Conservation (phyloP, 2,113 vertebrate genomes). For the Tetrao urogallus region DNA sequence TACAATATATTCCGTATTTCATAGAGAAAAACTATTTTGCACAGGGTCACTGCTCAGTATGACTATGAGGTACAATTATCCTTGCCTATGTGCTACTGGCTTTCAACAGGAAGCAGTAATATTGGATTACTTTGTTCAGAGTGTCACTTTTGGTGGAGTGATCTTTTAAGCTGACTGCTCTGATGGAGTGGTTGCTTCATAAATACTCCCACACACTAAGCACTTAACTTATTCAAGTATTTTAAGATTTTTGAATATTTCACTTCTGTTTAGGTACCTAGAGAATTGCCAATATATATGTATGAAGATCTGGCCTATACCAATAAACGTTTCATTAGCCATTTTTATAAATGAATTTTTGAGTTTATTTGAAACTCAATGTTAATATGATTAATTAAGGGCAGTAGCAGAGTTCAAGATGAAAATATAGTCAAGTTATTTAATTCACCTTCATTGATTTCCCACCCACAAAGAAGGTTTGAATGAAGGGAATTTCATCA, state of each 20-base stretch:
- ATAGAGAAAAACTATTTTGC: not conserved
- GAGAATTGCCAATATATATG: not conserved
- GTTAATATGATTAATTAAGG: not conserved
- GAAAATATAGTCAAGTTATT: not conserved
- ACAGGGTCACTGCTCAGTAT: not conserved
- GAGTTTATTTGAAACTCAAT: not conserved
- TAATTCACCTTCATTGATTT: not conserved
- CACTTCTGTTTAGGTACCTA: not conserved
- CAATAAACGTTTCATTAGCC: not conserved
- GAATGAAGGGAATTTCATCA: not conserved
- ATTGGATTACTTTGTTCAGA: not conserved
- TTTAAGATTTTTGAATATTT: not conserved
- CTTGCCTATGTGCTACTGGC: not conserved
- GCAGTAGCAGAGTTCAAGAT: not conserved
- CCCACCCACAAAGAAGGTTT: not conserved
- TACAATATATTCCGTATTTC: not conserved
- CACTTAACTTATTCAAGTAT: not conserved
- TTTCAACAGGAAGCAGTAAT: not conserved
- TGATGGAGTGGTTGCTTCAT: not conserved
- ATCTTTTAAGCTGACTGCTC: not conserved
- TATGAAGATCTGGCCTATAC: not conserved
- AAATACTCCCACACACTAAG: not conserved
- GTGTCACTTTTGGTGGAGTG: not conserved
- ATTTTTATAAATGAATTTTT: not conserved
- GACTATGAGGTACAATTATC: not conserved